phyloP scores from a whole-genome alignment of 2,113 vertebrate genomes.

The Oreotrochilus melanogaster region DNA sequence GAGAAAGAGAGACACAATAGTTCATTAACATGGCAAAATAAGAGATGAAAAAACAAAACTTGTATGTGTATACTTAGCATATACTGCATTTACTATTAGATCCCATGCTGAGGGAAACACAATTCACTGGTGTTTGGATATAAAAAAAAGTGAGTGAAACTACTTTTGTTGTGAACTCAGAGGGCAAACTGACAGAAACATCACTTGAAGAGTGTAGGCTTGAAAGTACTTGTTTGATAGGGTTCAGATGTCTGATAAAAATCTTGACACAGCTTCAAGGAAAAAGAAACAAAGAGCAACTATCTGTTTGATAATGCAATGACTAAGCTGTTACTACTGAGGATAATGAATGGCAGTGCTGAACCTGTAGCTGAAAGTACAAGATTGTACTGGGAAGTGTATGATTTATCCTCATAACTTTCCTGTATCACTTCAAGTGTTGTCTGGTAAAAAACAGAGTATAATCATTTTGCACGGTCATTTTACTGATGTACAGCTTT shows the following conservation, averaged over 20 bases:
- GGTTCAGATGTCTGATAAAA: background rate
- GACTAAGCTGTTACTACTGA: background rate
- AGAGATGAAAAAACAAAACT: background rate
- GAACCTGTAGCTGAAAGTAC: background rate
- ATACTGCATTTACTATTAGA: background rate
- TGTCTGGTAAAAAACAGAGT: background rate
- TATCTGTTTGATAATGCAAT: background rate
- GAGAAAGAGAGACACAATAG: background rate
- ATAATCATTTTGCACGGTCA: background rate
- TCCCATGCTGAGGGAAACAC: background rate
- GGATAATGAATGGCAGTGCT: background rate
- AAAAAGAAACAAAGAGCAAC: background rate
- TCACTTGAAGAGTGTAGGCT: background rate
- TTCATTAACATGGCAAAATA: background rate
- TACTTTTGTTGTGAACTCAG: background rate
- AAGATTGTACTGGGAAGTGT: background rate
- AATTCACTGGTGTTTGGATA: background rate
- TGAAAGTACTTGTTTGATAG: background rate
- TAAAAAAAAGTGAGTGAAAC: background rate
- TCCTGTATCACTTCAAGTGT: background rate
- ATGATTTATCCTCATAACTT: background rate
- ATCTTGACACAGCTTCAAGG: background rate
- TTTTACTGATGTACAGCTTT: background rate
- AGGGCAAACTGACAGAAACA: background rate
- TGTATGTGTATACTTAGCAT: fast-evolving